Percentiles rank a stretch among this genome's conserved stretches.
These are phyloP conservation scores for Rhabdomys dilectus DNA, from an alignment of 2,113 vertebrate genomes.

Conservation along the genomic window DNA sequence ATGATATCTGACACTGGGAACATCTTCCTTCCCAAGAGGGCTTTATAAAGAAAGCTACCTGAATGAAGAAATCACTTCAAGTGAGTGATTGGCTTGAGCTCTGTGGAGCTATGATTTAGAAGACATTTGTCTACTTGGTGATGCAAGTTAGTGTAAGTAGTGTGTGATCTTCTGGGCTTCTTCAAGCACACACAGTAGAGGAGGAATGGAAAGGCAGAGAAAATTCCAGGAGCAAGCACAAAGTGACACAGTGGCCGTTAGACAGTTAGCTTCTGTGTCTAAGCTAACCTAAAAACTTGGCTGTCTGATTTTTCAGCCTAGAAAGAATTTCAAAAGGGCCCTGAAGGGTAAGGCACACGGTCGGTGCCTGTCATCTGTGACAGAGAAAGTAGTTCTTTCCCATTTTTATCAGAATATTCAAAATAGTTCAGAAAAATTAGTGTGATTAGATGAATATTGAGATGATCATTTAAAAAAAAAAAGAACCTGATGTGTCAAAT, in stretches of 20 bases:
- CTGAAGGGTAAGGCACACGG: not conserved
- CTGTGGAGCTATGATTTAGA: not conserved
- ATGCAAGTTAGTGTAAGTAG: not conserved
- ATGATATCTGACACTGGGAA: not conserved
- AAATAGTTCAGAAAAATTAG: constrained; percentile 47
- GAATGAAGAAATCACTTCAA: constrained; percentile 12
- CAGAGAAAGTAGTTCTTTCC: constrained; percentile 6
- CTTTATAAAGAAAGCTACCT: not conserved
- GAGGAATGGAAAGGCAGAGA: not conserved
- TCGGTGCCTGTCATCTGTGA: not conserved
- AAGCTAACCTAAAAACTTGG: constrained; percentile 5
- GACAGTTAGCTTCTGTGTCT: not conserved
- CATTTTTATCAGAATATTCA: constrained; percentile 35
- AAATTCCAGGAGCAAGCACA: not conserved
- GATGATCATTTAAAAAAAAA: constrained; percentile 17
- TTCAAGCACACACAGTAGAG: not conserved
- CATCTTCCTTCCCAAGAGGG: not conserved
- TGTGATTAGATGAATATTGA: constrained; percentile 49
- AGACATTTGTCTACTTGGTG: not conserved
- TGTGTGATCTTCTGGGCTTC: not conserved
- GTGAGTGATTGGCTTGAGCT: not conserved
- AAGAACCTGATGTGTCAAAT: constrained; percentile 46
- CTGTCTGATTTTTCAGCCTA: not conserved
- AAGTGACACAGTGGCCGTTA: not conserved
- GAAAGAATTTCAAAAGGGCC: not conserved